These are phyloP conservation scores for Callospermophilus lateralis DNA, from an alignment of 2,113 vertebrate species.

Conservation along the genomic window DNA sequence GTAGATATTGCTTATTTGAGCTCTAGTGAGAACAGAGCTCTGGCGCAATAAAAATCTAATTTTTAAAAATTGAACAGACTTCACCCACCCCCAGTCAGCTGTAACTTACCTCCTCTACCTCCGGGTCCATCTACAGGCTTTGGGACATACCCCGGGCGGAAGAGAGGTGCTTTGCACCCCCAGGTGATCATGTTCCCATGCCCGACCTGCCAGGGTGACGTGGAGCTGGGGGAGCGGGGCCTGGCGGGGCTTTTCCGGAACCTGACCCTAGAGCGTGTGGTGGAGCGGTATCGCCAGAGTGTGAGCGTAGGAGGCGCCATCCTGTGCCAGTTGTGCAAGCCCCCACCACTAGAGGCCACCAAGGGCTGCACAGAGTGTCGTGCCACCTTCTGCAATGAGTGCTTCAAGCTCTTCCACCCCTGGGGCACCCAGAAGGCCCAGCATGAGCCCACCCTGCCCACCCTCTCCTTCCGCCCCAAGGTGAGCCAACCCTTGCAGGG, in stretches of 20 bases:
- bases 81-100: neutral
- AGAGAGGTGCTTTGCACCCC: conserved; percentile 89
- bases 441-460: conserved; percentile 96
- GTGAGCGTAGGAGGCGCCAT: conserved; percentile 91
- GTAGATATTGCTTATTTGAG: neutral
- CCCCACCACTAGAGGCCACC: conserved; percentile 95
- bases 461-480: conserved; percentile 97
- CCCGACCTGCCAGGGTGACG: conserved; percentile 94
- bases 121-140: conserved; percentile 87
- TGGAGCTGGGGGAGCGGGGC: conserved; percentile 96
- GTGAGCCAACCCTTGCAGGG: conserved; percentile 83
- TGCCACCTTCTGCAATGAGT: conserved; percentile 98
- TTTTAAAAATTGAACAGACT: conserved; percentile 1
- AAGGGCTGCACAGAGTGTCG: conserved; percentile 98
- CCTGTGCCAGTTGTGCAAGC: conserved; percentile 97
- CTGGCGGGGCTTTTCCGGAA: conserved; percentile 96
- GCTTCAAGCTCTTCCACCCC: conserved; percentile 98
- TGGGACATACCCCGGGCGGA: conserved; percentile 95
- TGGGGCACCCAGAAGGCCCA: conserved; percentile 98
- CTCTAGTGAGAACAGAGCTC: neutral
- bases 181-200: conserved; percentile 94
- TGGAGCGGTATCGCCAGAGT: conserved; percentile 93
- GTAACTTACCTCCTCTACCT: conserved; percentile 29
- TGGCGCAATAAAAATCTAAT: neutral
- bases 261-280: conserved; percentile 97